Base-by-base conservation (phyloP, 92 coral and sea anemone genomes). In the Plumapathes pennacea region DNA sequence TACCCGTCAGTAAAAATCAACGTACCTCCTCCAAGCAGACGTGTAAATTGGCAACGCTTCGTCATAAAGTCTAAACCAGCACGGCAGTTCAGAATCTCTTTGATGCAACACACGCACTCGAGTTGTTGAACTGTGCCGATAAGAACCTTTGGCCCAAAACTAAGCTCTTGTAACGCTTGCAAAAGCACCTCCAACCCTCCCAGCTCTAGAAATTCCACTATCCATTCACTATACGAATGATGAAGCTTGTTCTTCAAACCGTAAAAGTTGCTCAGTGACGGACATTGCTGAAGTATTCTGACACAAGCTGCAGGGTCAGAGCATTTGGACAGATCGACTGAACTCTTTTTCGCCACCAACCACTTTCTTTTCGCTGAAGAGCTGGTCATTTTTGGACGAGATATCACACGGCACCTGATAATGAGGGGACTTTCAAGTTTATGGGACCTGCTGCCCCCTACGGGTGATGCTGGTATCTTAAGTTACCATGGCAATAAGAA, bases 181-280 rank as follows among this genome's bases (percentile, higher is more conserved):
- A 89, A 64, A 28, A 89, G 71, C 10, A 69, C 80, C 0, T 77
- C 89, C 77, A 89, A 60, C 6, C 97, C 97, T 43, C 82, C 88
- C 37, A 46, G 83, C 9, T 71, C 57, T 10, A 89, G 66, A 50
- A 89, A 89, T 60, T 76, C 89, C 5, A 44, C 58, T 50, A 80
- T 60, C 97, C 97, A 89, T 32, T 80, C 76, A 19, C 31, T 57
- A 17, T 78, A 37, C 3, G 92, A 72, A 49, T 71, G 61, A 39
- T 76, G 60, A 26, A 89, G 52, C 71, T 69, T 80, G 22, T 57
- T 28, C 60, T 78, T 77, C 15, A 89, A 69, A 12, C 97, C 77
- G 33, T 73, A 13, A 54, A 71, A 89, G 17, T 85, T 89, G 47
- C 78, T 85, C 9, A 89, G 46, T 6, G 85, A 64, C 3, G 97